These are phyloP conservation scores for Crypturellus undulatus DNA, from an alignment of 2,113 vertebrate species.

Conservation along the genomic window DNA sequence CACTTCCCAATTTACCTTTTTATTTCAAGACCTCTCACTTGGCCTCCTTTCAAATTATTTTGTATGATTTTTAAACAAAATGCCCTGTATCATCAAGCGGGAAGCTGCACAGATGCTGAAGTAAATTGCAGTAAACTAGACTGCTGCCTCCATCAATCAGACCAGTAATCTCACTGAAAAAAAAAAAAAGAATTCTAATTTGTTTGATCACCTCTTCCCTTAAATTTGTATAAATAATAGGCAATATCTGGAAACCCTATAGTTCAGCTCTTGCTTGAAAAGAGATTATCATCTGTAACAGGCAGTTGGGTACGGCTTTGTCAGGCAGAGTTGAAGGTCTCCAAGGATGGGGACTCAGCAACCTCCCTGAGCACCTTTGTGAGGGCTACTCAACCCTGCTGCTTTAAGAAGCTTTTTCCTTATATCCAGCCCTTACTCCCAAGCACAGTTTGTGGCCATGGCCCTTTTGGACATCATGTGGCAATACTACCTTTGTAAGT, in stretches of 20 bases:
- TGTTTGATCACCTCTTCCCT: neutral
- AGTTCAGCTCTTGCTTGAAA: neutral
- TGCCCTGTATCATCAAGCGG: neutral
- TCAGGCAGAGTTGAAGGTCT: neutral
- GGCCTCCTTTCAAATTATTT: neutral
- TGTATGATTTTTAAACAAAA: neutral
- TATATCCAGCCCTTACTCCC: neutral
- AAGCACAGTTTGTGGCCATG: neutral
- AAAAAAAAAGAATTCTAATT: neutral
- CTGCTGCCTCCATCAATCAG: neutral
- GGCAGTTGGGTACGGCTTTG: neutral
- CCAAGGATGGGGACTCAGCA: accelerated
- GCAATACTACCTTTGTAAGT: neutral
- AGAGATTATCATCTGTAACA: neutral
- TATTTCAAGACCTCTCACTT: neutral
- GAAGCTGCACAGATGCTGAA: accelerated
- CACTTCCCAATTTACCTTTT: neutral
- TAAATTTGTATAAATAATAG: neutral
- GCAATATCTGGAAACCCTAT: neutral
- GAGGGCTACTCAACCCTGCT: neutral
- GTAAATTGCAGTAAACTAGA: neutral
- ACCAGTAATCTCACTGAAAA: neutral
- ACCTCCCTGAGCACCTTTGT: neutral
- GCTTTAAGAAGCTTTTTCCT: neutral
- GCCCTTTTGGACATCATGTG: neutral